Conservation (phyloP, 2,113 vertebrate species). For the Condylura cristata region DNA sequence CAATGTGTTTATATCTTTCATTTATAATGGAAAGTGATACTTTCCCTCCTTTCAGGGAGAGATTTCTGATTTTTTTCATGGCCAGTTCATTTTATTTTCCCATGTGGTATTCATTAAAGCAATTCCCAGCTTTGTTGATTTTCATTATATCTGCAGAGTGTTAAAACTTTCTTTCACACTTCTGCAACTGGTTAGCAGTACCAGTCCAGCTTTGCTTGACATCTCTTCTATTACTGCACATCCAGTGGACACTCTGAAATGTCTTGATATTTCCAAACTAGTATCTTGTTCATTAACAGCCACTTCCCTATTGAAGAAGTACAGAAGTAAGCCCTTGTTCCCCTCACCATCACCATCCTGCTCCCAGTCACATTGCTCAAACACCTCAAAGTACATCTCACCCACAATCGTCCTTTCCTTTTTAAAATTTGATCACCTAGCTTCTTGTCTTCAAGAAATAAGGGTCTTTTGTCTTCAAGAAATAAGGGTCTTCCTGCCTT, state of each 20-base stretch:
- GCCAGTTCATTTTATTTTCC: slow-evolving; percentile 62
- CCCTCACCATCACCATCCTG: too few species aligned
- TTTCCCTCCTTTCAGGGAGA: slow-evolving; percentile 64
- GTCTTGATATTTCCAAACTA: not conserved
- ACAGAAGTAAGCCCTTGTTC: not conserved
- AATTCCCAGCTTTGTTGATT: slow-evolving; percentile 70
- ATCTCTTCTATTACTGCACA: not conserved
- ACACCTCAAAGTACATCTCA: not conserved
- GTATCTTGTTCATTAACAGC: not conserved
- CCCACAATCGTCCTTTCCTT: not conserved
- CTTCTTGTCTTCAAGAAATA: not conserved
- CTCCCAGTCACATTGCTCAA: not conserved
- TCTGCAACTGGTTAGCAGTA: slow-evolving; percentile 43
- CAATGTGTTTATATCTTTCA: slow-evolving; percentile 73
- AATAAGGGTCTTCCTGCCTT: not conserved
- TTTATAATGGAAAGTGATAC: slow-evolving; percentile 74
- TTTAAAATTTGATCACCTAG: not conserved
- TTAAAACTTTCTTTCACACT: slow-evolving; percentile 66
- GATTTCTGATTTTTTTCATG: slow-evolving; percentile 56
- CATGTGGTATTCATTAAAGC: slow-evolving; percentile 76
- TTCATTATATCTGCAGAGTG: slow-evolving; percentile 60
- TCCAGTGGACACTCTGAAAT: not conserved
- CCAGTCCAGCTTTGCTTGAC: not conserved
- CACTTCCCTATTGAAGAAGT: not conserved
- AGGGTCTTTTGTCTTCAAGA: not conserved